These are phyloP conservation scores for Anisognathus igniventris DNA, from an alignment of 2,797 vertebrate species.

Conservation along the genomic window DNA sequence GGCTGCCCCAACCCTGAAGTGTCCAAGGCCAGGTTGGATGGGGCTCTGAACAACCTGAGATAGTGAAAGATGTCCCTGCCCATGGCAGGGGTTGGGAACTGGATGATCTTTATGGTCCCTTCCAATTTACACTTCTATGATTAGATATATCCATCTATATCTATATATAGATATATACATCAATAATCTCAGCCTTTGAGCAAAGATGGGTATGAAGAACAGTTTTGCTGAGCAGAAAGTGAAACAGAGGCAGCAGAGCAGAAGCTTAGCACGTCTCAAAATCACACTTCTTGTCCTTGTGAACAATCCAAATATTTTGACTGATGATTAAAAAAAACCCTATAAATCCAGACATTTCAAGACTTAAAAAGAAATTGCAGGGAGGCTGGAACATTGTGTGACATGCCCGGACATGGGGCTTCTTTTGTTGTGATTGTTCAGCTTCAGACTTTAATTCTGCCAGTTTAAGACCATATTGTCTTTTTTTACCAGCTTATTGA, in stretches of 20 bases:
- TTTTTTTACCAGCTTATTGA: not conserved
- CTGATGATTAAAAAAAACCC: accelerated
- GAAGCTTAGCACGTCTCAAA: not conserved
- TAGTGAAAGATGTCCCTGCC: not conserved
- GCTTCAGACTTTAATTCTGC: not conserved
- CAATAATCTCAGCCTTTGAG: not conserved
- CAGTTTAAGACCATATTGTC: not conserved
- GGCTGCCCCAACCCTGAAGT: not conserved
- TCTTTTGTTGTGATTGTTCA: not conserved
- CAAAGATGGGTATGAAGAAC: not conserved
- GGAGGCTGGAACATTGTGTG: not conserved
- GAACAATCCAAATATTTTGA: conserved; percentile 10
- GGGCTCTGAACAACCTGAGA: not conserved
- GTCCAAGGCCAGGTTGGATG: not conserved
- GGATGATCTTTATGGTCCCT: not conserved
- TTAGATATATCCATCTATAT: not conserved
- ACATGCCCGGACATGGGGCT: not conserved
- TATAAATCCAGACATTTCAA: not conserved
- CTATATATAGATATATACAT: not conserved
- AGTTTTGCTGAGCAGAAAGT: not conserved
- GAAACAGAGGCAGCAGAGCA: not conserved
- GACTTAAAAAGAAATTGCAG: not conserved
- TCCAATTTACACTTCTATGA: not conserved
- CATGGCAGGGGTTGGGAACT: not conserved
- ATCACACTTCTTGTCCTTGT: not conserved